Base-by-base conservation (phyloP, 2,888 invertebrate species). In the Dione vanillae region DNA sequence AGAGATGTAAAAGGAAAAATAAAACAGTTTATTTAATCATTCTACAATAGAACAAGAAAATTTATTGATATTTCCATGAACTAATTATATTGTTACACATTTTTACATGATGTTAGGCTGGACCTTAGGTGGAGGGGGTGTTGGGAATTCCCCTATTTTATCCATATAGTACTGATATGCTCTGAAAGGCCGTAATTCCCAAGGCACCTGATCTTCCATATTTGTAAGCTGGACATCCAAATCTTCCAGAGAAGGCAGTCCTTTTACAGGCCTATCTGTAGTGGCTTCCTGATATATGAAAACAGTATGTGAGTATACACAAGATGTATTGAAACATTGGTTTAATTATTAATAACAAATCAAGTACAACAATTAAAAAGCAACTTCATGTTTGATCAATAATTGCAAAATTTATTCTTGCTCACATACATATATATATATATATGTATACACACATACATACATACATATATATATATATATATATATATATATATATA, bases 221-320 rank as follows among this genome's bases (percentile, higher is more conserved):
- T 91, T 83, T 0, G 96, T 96, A 67, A 97, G 94, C 45, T 89
- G 91, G 2, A 99, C 95, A 16, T 98, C 98, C 74, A 99, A 95
- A 92, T 99, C 99, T 86, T 97, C 97, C 67, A 99, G 88, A 0
- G 97, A 97, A 2, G 97, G 97, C 35, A 97, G 82, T 47, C 94
- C 94, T 9, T 84, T 83, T 5, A 94, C 79, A 0, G 96, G 93
- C 9, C 86, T 87, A 83, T 99, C 99, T 0, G 96, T 95, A 7
- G 96, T 94, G 76, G 95, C 95, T 87, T 98, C 98, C 95, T 97
- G 85, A 49, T 64, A 19, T 16, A 52, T 37, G 35, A 54, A 47
- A 16, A 62, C 37, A 35, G n/a, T 37, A n/a, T n/a, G n/a, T n/a
- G n/a, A n/a, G n/a, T n/a, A n/a, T n/a, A n/a, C n/a, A n/a, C n/a